Percentiles rank a stretch among this genome's conserved stretches.
These are phyloP conservation scores for Drosophila mulleri DNA, from an alignment of 2,888 invertebrate genomes.

Conservation along the genomic window DNA sequence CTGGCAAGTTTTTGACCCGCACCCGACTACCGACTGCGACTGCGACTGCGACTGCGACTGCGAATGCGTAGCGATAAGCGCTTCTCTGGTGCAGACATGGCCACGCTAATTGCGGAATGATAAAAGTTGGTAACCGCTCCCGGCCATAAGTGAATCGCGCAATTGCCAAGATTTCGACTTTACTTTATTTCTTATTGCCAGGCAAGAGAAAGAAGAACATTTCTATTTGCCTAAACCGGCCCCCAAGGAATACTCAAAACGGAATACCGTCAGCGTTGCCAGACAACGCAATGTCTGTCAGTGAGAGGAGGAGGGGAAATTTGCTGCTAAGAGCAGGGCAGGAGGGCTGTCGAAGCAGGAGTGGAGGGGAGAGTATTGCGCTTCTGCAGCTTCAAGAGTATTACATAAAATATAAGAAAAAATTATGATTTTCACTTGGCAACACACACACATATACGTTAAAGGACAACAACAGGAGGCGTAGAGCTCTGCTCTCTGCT, in stretches of 20 bases:
- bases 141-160: constrained; percentile 46
- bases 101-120: constrained; percentile 78
- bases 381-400: constrained; percentile 56
- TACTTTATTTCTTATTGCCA: constrained; percentile 44
- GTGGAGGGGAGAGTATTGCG: background rate
- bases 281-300: constrained; percentile 44
- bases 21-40: constrained; percentile 54
- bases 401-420: constrained; percentile 74
- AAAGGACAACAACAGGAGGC: constrained; percentile 23
- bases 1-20: constrained; percentile 52
- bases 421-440: constrained; percentile 73
- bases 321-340: background rate
- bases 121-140: constrained; percentile 63
- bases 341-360: background rate
- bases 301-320: background rate
- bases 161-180: constrained; percentile 63
- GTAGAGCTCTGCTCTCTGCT: constrained; percentile 40
- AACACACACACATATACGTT: constrained; percentile 26
- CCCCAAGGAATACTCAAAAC: constrained; percentile 67
- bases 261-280: constrained; percentile 48
- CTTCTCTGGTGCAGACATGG: constrained; percentile 61
- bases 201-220: constrained; percentile 17
- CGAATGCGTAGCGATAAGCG: constrained; percentile 65
- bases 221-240: constrained; percentile 75
- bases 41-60: constrained; percentile 19